phyloP scores from a whole-genome alignment of 2,797 vertebrate genomes.

The Crocodylus rhombifer region DNA sequence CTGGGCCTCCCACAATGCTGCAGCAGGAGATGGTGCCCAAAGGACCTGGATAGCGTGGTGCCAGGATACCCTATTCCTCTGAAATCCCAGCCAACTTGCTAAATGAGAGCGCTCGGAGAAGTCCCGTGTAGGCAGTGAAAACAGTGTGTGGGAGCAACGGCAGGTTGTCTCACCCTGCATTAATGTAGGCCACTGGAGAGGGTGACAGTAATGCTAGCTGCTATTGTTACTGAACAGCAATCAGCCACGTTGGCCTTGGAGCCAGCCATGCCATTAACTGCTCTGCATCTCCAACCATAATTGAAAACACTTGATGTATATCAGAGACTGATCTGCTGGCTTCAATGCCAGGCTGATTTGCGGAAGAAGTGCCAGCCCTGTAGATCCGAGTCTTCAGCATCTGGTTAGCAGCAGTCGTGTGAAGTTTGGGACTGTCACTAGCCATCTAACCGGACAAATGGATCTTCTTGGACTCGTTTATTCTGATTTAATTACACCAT shows the following conservation, averaged over 20 bases:
- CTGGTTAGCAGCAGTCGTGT: neutral
- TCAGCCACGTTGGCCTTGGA: neutral
- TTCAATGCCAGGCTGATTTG: neutral
- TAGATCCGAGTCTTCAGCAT: neutral
- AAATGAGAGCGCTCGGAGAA: too few species aligned
- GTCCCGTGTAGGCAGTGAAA: too few species aligned
- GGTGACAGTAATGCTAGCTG: accelerated
- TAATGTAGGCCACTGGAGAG: neutral
- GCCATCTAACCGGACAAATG: neutral
- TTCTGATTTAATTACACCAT: neutral
- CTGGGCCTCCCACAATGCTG: neutral
- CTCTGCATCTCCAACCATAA: too few species aligned
- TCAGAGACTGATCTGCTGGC: neutral
- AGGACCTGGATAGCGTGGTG: neutral
- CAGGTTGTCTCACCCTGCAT: neutral
- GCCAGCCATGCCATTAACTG: too few species aligned
- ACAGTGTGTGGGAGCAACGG: too few species aligned
- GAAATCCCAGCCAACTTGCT: neutral
- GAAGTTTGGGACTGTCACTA: neutral
- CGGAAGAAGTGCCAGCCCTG: neutral
- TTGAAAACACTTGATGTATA: neutral
- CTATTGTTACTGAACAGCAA: neutral
- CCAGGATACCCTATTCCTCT: neutral
- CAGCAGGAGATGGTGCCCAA: neutral
- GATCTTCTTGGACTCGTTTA: neutral